Evolutionary conservation across 2,888 invertebrate genomes (phyloP).

Genomic region (Cantharis nigra): DNA sequence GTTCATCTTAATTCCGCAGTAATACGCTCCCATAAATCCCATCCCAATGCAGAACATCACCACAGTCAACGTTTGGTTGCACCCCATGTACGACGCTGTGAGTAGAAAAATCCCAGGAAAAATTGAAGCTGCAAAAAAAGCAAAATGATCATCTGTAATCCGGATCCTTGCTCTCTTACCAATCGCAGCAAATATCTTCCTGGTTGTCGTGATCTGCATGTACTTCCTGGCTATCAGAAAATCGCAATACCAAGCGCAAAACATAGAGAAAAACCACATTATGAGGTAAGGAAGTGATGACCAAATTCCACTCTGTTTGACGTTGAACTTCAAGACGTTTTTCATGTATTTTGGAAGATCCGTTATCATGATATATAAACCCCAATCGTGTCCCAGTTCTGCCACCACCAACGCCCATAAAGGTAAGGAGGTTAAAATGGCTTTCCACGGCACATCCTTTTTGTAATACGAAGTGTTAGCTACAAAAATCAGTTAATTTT

Average conservation of each 20-base stretch:
- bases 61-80: slow-evolving; percentile 59
- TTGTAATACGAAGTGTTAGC: background rate
- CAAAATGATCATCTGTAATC: background rate
- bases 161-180: background rate
- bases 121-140: slow-evolving; percentile 60
- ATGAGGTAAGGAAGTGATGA: slow-evolving; percentile 68
- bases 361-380: slow-evolving; percentile 72
- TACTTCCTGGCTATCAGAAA: background rate
- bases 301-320: slow-evolving; percentile 65
- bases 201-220: background rate
- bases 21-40: slow-evolving; percentile 72
- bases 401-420: slow-evolving; percentile 75
- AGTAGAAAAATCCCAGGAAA: slow-evolving; percentile 67
- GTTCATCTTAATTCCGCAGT: slow-evolving; percentile 70
- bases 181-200: background rate
- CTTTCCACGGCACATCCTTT: slow-evolving; percentile 55
- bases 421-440: slow-evolving; percentile 70
- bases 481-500: background rate
- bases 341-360: slow-evolving; percentile 73
- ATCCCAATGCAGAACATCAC: slow-evolving; percentile 63
- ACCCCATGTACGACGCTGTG: slow-evolving; percentile 66
- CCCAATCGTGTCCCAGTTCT: slow-evolving; percentile 73
- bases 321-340: slow-evolving; percentile 67
- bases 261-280: slow-evolving; percentile 62
- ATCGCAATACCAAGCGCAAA: background rate